A percentile compares a stretch with the other conserved stretches of the same genome.
Conservation (phyloP, 2,113 vertebrate species). For the Todiramphus chloris region DNA sequence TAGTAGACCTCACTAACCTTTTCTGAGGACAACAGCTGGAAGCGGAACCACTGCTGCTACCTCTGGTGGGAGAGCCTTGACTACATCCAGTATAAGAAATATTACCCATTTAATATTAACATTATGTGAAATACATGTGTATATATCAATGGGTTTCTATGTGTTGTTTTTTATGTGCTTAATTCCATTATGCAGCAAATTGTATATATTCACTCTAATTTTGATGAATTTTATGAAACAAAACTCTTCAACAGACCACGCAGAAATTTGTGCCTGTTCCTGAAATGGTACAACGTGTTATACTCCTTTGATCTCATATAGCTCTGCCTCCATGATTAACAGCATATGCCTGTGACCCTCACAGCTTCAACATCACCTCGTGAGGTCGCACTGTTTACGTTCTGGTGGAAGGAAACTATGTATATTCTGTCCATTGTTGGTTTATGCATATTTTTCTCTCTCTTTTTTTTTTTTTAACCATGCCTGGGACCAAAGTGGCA, state of each 20-base stretch:
- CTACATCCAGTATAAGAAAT: neutral
- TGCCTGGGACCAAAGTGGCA: neutral
- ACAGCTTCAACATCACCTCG: neutral
- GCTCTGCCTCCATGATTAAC: neutral
- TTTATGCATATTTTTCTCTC: neutral
- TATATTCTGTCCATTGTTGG: neutral
- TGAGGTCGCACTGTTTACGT: neutral
- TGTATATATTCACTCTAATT: neutral
- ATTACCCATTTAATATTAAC: neutral
- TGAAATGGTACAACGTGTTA: neutral
- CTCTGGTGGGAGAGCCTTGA: neutral
- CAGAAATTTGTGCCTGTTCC: neutral
- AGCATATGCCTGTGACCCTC: neutral
- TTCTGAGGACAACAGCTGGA: neutral
- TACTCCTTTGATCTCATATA: neutral
- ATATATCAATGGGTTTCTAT: neutral
- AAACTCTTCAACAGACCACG: neutral
- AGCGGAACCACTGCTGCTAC: neutral
- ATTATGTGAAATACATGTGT: neutral
- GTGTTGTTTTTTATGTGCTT: neutral
- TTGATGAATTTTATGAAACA: neutral
- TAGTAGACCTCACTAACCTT: neutral
- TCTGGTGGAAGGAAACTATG: neutral
- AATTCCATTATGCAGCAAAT: neutral
- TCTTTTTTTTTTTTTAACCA: neutral